Evolutionary conservation across 2,888 invertebrate species (phyloP), one percentile per base, ranked within the genome.

Genomic region (Griposia aprilina): DNA sequence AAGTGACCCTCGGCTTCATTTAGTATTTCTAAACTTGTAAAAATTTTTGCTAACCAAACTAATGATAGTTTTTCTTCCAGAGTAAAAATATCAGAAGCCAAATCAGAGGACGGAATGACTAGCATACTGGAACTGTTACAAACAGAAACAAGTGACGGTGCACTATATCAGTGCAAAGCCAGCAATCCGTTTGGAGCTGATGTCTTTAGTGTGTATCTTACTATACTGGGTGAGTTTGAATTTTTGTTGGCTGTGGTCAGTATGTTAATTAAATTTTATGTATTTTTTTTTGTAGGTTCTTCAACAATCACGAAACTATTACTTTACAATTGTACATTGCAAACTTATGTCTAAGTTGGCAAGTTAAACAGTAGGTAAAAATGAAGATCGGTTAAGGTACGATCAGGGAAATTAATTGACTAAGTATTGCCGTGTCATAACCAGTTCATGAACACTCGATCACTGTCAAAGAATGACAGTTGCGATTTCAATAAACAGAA

Each of bases 141-240:
- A 81, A 95, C 97, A 0, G 96, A 97, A 70, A 93, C 95, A 0
- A 94, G 91, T 59, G 97, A 97, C 69, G 96, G 95, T 60, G 97
- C 97, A 0, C 83, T 96, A 62, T 97, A 97, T 80, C 96, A 97
- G 80, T 97, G 97, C 78, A 93, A 96, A 85, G 97, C 97, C 36
- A 96, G 96, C 0, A 97, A 97, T 76, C 96, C 97, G 0, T 97
- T 94, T 74, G 97, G 97, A 62, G 96, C 96, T 30, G 96, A 96
- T 59, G 93, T 95, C 3, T 96, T 93, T 78, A 95, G 92, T 60
- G 95, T 96, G 0, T 88, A 94, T 75, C 93, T 97, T 20, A 96
- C 93, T 78, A 97, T 97, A 89, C 89, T 97, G 79, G 97, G 97
- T 97, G 89, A 92, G 90, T 73, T 57, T 48, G 3, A 0, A 4